Conservation (phyloP, 1,140 invertebrate genomes). For the Hyposmocoma kahamanoa region DNA sequence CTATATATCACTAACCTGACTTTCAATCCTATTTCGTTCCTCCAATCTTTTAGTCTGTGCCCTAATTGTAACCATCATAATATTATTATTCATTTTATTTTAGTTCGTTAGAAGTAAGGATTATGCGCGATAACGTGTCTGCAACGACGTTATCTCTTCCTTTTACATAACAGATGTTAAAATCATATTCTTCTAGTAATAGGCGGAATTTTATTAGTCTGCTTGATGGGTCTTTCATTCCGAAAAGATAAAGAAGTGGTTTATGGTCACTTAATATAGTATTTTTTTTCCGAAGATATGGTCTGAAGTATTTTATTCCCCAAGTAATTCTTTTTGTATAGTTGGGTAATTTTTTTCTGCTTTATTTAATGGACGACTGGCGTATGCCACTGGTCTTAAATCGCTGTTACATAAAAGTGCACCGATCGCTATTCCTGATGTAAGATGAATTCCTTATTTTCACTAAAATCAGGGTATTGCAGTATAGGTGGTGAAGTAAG, state of each 20-base stretch:
- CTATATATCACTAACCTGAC: background rate
- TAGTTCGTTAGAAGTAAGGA: background rate
- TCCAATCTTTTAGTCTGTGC: background rate
- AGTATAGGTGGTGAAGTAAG: background rate
- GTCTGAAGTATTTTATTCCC: constrained; percentile 52
- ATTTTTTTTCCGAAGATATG: constrained; percentile 61
- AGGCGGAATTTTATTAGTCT: constrained; percentile 1
- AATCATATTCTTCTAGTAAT: constrained; percentile 5
- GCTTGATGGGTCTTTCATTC: constrained; percentile 2
- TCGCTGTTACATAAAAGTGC: constrained; percentile 14
- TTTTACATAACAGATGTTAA: background rate
- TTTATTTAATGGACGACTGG: constrained; percentile 25
- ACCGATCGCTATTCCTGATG: background rate
- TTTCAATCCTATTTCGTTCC: background rate
- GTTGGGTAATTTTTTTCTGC: constrained; percentile 35
- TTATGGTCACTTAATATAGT: constrained; percentile 39
- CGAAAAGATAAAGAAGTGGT: background rate
- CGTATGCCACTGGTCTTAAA: constrained; percentile 29
- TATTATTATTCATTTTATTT: background rate
- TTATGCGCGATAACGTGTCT: background rate
- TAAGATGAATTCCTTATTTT: background rate
- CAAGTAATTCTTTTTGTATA: constrained; percentile 39
- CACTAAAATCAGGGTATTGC: background rate
- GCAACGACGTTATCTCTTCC: background rate
- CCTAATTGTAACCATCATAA: background rate